Evolutionary conservation across 2,797 vertebrate genomes (phyloP), one percentile per base, ranked within the genome.

Genomic region (Argyrosomus regius): DNA sequence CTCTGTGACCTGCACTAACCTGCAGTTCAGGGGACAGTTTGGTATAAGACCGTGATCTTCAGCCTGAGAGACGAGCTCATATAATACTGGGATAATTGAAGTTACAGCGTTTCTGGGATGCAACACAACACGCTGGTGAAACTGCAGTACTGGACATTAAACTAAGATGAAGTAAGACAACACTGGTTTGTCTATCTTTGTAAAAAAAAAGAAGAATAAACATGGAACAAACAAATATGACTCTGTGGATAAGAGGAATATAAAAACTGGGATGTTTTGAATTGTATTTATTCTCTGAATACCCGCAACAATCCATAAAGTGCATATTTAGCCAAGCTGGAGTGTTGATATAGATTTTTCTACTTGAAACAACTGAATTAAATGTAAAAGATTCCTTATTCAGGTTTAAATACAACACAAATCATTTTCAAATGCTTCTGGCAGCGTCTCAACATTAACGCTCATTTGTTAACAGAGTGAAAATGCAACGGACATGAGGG

Each of bases 1-100:
- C 85, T 83, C 80, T 10, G 82, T 92, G 93, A 93, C 92, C 88
- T 64, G 64, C 61, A 17, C 86, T 89, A 85, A 91, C 86, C 88
- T 87, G 68, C 82, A 67, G 80, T 83, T 80, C 87, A 85, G 86
- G 71, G 87, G 87, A 82, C 80, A 76, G 73, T 54, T 57, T 70
- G 82, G 12, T 81, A 20, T 87, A 63, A 75, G 66, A 50, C 60
- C 6, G 6, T 2, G 66, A 31, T 82, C 75, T 56, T 52, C 78
- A 72, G 80, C 70, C 71, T 61, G 46, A 70, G 82, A 79, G 67
- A 80, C 11, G 16, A 87, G 66, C 74, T 72, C 77, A 67, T 58
- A 50, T 71, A 48, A 82, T 46, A 16, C 74, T 17, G 59, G 59
- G 49, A 72, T 76, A 68, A 80, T 70, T 80, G 62, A 77, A 79